Conservation (phyloP, 35 echinoderm and acorn worm species). For the Heliocidaris erythrogramma region DNA sequence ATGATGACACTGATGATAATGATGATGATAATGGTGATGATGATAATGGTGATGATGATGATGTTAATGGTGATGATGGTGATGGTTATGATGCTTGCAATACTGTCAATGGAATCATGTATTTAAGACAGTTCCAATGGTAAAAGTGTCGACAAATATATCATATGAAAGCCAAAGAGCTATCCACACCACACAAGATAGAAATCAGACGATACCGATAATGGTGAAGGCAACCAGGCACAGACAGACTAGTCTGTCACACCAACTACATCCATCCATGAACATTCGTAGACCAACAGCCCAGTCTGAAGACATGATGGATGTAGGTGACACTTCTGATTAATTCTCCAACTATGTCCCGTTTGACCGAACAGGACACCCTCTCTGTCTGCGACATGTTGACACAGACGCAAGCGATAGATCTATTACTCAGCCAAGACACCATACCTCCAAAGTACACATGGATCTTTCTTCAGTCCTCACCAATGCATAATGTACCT, state of each 20-base stretch:
- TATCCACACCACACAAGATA: not conserved
- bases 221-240: not conserved
- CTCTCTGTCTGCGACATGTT: conserved; percentile 17
- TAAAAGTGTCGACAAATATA: no score
- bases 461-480: no score
- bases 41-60: no score
- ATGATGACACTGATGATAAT: no score
- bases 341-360: not conserved
- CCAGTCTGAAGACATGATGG: not conserved
- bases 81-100: no score
- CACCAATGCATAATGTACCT: no score
- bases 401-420: conserved; percentile 26
- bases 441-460: not conserved
- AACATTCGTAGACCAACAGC: not conserved
- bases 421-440: conserved; percentile 25
- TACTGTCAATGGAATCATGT: no score
- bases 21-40: no score
- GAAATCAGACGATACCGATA: not conserved
- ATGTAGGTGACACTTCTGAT: not conserved
- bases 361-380: conserved; percentile 28
- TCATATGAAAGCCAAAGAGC: not conserved
- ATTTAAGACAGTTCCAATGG: no score
- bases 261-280: not conserved
- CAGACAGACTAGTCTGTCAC: not conserved
- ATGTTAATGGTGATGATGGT: no score